Evolutionary conservation across 64 coral and sea anemone species (phyloP).

Genomic region (Porites lutea): DNA sequence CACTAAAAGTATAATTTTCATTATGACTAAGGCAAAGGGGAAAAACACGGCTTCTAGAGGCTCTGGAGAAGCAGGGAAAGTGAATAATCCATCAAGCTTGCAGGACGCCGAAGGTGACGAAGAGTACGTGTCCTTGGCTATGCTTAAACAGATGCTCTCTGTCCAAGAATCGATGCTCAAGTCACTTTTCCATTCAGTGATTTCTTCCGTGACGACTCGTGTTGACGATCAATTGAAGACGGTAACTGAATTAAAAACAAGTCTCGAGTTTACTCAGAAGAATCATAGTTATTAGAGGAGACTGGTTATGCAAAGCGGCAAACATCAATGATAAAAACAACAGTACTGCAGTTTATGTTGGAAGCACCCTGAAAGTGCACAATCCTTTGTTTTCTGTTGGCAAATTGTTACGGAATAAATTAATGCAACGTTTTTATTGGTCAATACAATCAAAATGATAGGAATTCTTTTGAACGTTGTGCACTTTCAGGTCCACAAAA

Average conservation of each 20-base stretch:
- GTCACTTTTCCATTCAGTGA: constrained; percentile 27
- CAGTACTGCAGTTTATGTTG: no score
- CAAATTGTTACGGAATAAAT: no score
- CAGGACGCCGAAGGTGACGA: not conserved
- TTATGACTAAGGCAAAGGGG: not conserved
- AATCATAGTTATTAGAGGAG: no score
- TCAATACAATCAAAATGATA: no score
- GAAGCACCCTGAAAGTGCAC: no score
- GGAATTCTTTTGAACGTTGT: no score
- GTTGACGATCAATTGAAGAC: constrained; percentile 21
- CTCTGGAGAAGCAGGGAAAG: not conserved
- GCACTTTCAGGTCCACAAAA: no score
- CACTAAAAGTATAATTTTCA: not conserved
- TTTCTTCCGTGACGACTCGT: not conserved
- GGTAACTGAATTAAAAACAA: constrained; percentile 13
- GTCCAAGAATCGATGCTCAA: constrained; percentile 29
- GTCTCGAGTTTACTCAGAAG: constrained; percentile 55
- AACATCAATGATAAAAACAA: no score
- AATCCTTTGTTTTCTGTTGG: no score
- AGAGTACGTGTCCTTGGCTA: not conserved
- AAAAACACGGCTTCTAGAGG: not conserved
- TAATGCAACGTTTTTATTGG: no score
- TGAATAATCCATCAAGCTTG: not conserved
- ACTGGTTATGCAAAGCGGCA: no score
- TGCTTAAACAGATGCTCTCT: constrained; percentile 5